phyloP scores from a whole-genome alignment of 2,113 vertebrate species.

The Hippopotamus amphibius region DNA sequence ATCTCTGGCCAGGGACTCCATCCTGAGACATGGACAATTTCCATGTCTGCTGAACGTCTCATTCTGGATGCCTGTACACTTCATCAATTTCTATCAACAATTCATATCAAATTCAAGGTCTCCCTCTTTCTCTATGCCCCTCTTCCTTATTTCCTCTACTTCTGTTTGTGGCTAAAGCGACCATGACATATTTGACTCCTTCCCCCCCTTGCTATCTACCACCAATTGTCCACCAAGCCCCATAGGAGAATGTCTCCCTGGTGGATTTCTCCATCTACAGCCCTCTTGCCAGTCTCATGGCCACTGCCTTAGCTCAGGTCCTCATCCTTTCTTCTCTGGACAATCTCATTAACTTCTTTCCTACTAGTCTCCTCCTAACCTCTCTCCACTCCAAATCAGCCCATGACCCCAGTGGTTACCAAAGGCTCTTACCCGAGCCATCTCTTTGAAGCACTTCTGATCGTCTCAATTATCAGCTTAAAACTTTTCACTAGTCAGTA shows the following conservation, averaged over 20 bases:
- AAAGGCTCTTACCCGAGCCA: not conserved
- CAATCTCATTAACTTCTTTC: not conserved
- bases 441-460: not conserved
- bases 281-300: not conserved
- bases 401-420: not conserved
- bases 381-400: not conserved
- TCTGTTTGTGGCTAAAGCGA: not conserved
- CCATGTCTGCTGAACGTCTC: not conserved
- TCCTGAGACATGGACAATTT: not conserved
- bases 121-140: not conserved
- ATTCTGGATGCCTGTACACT: not conserved
- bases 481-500: not conserved
- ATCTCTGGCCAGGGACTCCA: not conserved
- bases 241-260: not conserved
- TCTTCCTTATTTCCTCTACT: not conserved
- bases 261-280: not conserved
- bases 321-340: not conserved
- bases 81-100: not conserved
- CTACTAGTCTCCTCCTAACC: not conserved
- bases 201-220: not conserved
- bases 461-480: not conserved
- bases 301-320: not conserved
- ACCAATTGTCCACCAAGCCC: not conserved
- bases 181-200: not conserved
- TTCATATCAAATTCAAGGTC: not conserved